Conservation (phyloP, 2,113 vertebrate genomes). For the cattle (Bos taurus) region ARS-UCD2.0 NC_037333.1:23364001-23364500, state of each 20-base stretch:
- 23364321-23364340: background rate
- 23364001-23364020: background rate
- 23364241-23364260: background rate
- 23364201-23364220: background rate
- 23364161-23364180: background rate
- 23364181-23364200: background rate
- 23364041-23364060: background rate
- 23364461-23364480: background rate
- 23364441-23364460: background rate
- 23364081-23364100: background rate
- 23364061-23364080: background rate
- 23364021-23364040: background rate
- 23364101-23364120: background rate
- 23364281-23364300: background rate
- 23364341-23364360: background rate
- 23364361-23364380: background rate
- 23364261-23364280: background rate
- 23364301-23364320: background rate
- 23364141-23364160: background rate
- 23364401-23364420: background rate
- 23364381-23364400: background rate
- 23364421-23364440: background rate
- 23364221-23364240: background rate
- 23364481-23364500: background rate
- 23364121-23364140: background rate